Evolutionary conservation across 2,113 vertebrate species (phyloP), one percentile per base, ranked within the genome.

Genomic region (Oplegnathus fasciatus): DNA sequence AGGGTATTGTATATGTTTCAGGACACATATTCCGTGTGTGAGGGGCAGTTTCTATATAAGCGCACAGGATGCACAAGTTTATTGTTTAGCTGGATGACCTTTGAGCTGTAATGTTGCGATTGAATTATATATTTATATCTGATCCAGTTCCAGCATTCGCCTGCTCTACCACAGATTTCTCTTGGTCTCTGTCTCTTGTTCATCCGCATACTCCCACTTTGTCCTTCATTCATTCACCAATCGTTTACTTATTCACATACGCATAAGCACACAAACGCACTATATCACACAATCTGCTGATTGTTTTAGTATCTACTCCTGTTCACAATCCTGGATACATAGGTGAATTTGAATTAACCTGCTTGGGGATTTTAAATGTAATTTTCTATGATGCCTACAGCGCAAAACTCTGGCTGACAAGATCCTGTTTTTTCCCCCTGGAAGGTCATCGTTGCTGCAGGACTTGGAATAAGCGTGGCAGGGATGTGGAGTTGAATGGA

Each of bases 401-500:
- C 8, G 8, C 48, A 61, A 83, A 92, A 87, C 80, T 81, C 55
- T 17, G 48, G 60, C 82, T 82, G 80, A 82, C 84, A 80, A 78
- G 42, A 54, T 80, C 62, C 52, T n/a, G 42, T 68, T 66, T 82
- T 86, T 67, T 76, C 62, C 60, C 34, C 67, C 30, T 14, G 17
- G 83, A 89, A 90, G 87, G 89, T 91, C 86, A 80, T 73, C 22
- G 6, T 54, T 70, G 68, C 84, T 71, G 22, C 61, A 55, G 70
- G 69, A 83, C 48, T 60, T 69, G 34, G 84, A 87, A 86, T 79
- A 62, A 80, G 81, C 54, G 34, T 55, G 62, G 74, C 68, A 6
- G 28, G 42, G 54, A 58, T 58, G 64, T 81, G 78, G 76, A 90
- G 80, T 78, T 78, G 88, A 91, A 91, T 82, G 67, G 74, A 88